These are phyloP conservation scores for Mesorhabditis sp. DNA, from an alignment of 2,888 invertebrate species.

Conservation along the genomic window DNA sequence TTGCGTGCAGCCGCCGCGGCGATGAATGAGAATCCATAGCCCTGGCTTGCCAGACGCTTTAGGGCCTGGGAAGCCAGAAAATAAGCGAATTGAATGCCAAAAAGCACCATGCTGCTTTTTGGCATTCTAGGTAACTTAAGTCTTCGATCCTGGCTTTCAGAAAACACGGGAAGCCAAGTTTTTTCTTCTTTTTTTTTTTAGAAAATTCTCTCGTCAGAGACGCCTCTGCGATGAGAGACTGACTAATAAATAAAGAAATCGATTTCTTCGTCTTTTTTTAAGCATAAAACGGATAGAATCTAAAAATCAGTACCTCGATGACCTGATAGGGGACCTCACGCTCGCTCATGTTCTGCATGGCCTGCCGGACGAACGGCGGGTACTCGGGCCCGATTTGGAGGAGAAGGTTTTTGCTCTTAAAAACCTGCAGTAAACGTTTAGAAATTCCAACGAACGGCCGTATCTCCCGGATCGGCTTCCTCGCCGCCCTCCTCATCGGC, in stretches of 20 bases:
- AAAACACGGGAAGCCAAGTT: too few relatives aligned
- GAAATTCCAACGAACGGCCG: background rate
- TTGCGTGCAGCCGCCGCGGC: too few relatives aligned
- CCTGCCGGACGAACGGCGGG: slow-evolving; percentile 19
- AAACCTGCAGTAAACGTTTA: background rate
- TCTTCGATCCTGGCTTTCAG: too few relatives aligned
- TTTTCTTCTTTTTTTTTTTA: too few relatives aligned
- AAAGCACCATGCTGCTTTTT: too few relatives aligned
- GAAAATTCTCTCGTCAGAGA: too few relatives aligned
- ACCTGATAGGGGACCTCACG: slow-evolving; percentile 88
- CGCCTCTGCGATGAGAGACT: too few relatives aligned
- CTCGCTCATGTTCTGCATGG: slow-evolving; percentile 76
- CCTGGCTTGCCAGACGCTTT: too few relatives aligned
- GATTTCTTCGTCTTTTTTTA: background rate
- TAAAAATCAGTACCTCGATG: slow-evolving; percentile 67
- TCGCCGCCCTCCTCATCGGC: slow-evolving; percentile 67
- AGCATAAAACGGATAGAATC: background rate
- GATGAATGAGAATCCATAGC: too few relatives aligned
- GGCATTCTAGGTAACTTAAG: too few relatives aligned
- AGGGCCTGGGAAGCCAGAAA: too few relatives aligned
- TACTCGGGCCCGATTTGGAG: slow-evolving; percentile 64
- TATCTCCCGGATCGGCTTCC: slow-evolving; percentile 58
- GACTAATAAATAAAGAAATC: background rate
- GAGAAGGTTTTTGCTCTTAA: slow-evolving; percentile 65
- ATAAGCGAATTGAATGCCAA: too few relatives aligned